A percentile compares a stretch with the other conserved stretches of the same genome.
phyloP scores from a whole-genome alignment of 1,140 invertebrate genomes.

The Bombus terrestris region DNA sequence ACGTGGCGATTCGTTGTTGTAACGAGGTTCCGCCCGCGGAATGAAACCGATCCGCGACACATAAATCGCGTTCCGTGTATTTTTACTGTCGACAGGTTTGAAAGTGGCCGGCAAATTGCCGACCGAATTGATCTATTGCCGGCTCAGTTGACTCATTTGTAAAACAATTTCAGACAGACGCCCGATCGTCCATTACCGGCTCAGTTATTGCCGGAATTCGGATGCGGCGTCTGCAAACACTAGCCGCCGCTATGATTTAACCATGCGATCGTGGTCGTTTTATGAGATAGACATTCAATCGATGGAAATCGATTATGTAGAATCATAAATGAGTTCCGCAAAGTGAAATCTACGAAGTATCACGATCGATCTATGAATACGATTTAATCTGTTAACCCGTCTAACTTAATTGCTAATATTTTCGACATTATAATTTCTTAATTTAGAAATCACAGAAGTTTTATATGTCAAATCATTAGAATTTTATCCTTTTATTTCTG shows the following conservation, averaged over 20 bases:
- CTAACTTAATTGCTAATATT: background rate
- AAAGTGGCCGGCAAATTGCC: conserved; percentile 48
- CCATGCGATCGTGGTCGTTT: conserved; percentile 25
- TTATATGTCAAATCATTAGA: too few relatives aligned
- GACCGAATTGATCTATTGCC: conserved; percentile 42
- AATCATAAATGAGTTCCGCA: background rate
- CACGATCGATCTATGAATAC: background rate
- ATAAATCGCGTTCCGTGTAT: conserved; percentile 37
- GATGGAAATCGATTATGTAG: background rate
- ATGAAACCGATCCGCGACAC: conserved; percentile 26
- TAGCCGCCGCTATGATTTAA: conserved; percentile 14
- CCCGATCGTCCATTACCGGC: conserved; percentile 33
- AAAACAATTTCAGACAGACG: conserved; percentile 46
- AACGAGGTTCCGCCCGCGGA: conserved; percentile 17
- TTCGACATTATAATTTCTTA: background rate
- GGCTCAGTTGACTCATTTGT: conserved; percentile 50
- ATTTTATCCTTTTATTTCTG: background rate
- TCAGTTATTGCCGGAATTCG: conserved; percentile 34
- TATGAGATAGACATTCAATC: conserved; percentile 26
- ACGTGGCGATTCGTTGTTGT: background rate
- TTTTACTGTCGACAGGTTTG: conserved; percentile 31
- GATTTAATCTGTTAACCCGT: background rate
- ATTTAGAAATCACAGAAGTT: too few relatives aligned
- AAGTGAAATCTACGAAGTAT: background rate
- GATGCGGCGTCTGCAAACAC: conserved; percentile 29